These are phyloP conservation scores for Panonychus citri DNA, from an alignment of 1,140 invertebrate genomes.

Conservation along the genomic window DNA sequence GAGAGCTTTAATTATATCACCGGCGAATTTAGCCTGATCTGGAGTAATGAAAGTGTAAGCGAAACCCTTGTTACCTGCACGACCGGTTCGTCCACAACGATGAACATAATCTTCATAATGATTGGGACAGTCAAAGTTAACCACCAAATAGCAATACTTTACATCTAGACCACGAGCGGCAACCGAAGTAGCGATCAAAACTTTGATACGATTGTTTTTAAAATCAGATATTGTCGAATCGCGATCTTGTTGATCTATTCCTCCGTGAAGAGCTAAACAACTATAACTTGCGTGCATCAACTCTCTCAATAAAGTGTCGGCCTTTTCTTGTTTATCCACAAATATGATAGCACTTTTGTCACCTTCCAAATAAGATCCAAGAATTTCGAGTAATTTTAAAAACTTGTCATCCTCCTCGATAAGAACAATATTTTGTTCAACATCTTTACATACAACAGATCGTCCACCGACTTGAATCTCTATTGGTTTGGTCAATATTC, in stretches of 20 bases:
- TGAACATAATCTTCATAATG: constrained; percentile 99
- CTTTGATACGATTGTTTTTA: constrained; percentile 59
- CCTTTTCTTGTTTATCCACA: constrained; percentile 96
- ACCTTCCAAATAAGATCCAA: constrained; percentile 45
- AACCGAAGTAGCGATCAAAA: constrained; percentile 70
- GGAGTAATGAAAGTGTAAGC: constrained; percentile 92
- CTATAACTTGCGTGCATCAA: constrained; percentile 87
- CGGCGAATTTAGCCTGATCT: constrained; percentile 73
- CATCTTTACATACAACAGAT: constrained; percentile 92
- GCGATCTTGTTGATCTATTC: constrained; percentile 96
- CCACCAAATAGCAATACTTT: constrained; percentile 86
- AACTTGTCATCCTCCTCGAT: constrained; percentile 94
- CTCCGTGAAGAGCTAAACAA: constrained; percentile 91
- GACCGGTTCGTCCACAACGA: constrained; percentile 55
- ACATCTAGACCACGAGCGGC: constrained; percentile 92
- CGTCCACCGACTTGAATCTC: constrained; percentile 96
- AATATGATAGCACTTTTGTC: constrained; percentile 85
- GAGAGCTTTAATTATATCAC: constrained; percentile 73
- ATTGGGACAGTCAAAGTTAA: constrained; percentile 99
- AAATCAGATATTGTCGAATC: constrained; percentile 96
- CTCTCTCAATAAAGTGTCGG: constrained; percentile 78
- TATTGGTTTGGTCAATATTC: constrained; percentile 79
- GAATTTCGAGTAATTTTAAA: constrained; percentile 79
- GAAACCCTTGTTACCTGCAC: constrained; percentile 86
- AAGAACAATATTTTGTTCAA: constrained; percentile 73